Conservation (phyloP, 2,797 vertebrate genomes). For the Prionace glauca region DNA sequence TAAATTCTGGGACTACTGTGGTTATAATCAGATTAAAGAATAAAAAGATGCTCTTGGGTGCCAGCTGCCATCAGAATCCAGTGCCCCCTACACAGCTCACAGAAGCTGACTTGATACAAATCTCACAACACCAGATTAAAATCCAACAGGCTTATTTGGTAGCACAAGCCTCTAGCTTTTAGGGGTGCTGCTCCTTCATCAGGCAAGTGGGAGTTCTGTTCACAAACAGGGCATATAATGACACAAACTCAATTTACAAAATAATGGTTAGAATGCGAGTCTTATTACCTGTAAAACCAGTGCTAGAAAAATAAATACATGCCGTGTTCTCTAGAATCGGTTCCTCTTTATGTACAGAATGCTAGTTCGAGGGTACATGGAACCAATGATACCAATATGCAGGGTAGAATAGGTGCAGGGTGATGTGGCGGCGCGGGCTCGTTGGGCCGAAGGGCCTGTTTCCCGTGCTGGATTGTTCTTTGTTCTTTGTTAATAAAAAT, state of each 20-base stretch:
- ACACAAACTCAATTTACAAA: too few relatives aligned
- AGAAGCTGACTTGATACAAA: neutral
- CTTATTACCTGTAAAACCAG: neutral
- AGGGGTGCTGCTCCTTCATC: too few relatives aligned
- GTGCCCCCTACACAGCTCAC: neutral
- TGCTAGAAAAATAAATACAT: neutral
- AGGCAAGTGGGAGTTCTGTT: too few relatives aligned
- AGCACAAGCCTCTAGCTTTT: too few relatives aligned
- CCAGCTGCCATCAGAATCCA: neutral
- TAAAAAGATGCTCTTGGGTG: neutral
- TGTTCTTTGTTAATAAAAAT: too few relatives aligned
- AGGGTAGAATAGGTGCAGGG: too few relatives aligned
- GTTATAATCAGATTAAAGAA: neutral
- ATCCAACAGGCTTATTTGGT: too few relatives aligned
- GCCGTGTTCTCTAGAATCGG: neutral
- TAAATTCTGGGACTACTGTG: neutral
- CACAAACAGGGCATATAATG: too few relatives aligned
- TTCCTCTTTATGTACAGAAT: neutral
- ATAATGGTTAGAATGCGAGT: too few relatives aligned
- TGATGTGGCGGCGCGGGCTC: too few relatives aligned
- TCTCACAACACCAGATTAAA: neutral
- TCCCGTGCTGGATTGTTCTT: too few relatives aligned
- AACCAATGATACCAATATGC: neutral
- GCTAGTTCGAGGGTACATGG: neutral
- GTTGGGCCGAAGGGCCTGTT: too few relatives aligned